These are phyloP conservation scores for Sipha flava DNA, from an alignment of 1,140 invertebrate species.

Conservation along the genomic window DNA sequence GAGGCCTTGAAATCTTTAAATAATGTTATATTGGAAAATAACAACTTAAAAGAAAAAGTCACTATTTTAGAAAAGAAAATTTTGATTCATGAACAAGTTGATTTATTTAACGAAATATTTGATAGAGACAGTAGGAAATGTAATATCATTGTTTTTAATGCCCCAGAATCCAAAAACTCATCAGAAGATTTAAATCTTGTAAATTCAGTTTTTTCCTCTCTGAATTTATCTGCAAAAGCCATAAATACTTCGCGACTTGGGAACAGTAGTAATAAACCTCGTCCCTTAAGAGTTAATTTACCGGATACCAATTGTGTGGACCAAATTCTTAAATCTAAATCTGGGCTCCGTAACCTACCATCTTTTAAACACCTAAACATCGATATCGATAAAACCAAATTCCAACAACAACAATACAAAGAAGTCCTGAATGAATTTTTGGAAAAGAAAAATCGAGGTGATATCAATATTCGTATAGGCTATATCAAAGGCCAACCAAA, in stretches of 20 bases:
- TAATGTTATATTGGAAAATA: neutral
- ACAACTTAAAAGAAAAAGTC: neutral
- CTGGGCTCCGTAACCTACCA: too few species aligned
- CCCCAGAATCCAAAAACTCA: neutral
- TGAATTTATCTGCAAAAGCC: neutral
- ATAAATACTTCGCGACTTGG: neutral
- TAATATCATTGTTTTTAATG: neutral
- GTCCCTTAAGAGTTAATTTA: neutral
- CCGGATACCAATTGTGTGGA: neutral
- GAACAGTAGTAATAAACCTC: neutral
- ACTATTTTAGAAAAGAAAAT: neutral
- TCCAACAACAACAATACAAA: too few species aligned
- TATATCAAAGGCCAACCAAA: neutral
- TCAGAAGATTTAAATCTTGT: neutral
- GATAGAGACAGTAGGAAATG: neutral
- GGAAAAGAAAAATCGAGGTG: neutral
- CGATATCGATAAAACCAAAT: too few species aligned
- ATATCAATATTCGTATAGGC: neutral
- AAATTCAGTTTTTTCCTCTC: neutral
- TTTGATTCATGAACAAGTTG: too few species aligned
- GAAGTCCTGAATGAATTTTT: too few species aligned
- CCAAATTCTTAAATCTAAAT: too few species aligned
- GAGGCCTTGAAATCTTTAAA: neutral
- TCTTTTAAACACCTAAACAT: too few species aligned
- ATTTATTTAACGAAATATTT: neutral